Base-by-base conservation (phyloP, 2,888 invertebrate genomes). In the Aporophyla nigra region DNA sequence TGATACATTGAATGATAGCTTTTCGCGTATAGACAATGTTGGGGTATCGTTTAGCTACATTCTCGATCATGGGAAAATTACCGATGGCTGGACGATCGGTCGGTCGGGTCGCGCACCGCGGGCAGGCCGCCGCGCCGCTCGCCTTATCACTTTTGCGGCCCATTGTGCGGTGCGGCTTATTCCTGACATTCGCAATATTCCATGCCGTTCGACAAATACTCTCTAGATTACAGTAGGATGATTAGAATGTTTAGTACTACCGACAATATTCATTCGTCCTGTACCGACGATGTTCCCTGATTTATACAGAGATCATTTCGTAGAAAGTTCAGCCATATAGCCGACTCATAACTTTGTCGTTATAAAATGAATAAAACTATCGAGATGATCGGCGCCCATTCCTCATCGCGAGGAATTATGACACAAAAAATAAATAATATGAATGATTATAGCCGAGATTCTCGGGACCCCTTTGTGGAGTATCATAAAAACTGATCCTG, bases 401-500 rank as follows among this genome's bases (percentile, higher is more conserved):
- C 92, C 90, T 92, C 92, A 93, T 92, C 91, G 90, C 82, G 80
- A 87, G 88, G 91, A 92, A 93, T 94, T 95, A 95, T 94, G 93
- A 93, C 87, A 90, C 91, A 93, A 94, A 92, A 94, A 93, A 87
- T 87, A 88, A 85, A 88, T 88, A 80, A 89, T 91, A 78, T 92
- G 91, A 93, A 88, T 75, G 87, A 87, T 87, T 86, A 83, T 69
- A 78, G 79, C 74, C 76, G 82, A 82, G 82, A 93, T 93, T 93
- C 92, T 92, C 89, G 87, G 90, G 90, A 90, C 91, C 90, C 91
- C 90, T 90, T 92, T 91, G 92, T 91, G 91, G 89, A 87, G 88
- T 84, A 91, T 90, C 91, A 93, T 96, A 96, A 96, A 95, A 96
- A 95, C 91, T 91, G 93, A 93, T 92, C 91, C 93, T 93, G 95